These are phyloP conservation scores for Sus cebifrons DNA, from an alignment of 2,797 vertebrate genomes.

Conservation along the genomic window DNA sequence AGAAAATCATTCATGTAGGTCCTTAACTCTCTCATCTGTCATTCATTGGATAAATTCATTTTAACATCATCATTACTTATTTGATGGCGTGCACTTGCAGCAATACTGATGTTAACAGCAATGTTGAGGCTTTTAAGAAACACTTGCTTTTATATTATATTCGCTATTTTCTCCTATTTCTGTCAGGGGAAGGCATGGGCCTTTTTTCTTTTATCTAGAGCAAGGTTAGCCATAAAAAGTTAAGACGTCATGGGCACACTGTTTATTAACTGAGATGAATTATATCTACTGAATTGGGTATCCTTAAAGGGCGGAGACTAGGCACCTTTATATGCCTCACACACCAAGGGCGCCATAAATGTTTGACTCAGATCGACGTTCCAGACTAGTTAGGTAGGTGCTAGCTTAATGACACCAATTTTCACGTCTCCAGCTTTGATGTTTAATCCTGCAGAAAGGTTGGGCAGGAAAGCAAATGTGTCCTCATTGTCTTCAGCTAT, in stretches of 20 bases:
- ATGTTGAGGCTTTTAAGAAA: constrained; percentile 29
- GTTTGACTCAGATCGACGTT: background rate
- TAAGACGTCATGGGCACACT: background rate
- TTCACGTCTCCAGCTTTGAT: background rate
- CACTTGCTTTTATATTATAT: background rate
- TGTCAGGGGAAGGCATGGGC: background rate
- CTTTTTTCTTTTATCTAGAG: constrained; percentile 40
- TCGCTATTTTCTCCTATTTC: constrained; percentile 22
- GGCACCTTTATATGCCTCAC: background rate
- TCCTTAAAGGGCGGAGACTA: background rate
- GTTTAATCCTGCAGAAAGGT: background rate
- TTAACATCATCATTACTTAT: background rate
- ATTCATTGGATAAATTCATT: constrained; percentile 6
- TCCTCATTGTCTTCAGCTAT: background rate
- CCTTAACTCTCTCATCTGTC: constrained; percentile 16
- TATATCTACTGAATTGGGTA: background rate
- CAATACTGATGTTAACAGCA: background rate
- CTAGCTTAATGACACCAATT: background rate
- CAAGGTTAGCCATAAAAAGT: constrained; percentile 54
- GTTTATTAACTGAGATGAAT: constrained; percentile 32
- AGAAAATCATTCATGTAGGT: constrained; percentile 17
- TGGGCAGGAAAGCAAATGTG: background rate
- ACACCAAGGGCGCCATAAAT: background rate
- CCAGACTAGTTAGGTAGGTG: background rate
- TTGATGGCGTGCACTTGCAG: background rate